A percentile compares a stretch with the other conserved stretches of the same genome.
Evolutionary conservation across 2,797 vertebrate species (phyloP).

Genomic region (Xyrichtys novacula): DNA sequence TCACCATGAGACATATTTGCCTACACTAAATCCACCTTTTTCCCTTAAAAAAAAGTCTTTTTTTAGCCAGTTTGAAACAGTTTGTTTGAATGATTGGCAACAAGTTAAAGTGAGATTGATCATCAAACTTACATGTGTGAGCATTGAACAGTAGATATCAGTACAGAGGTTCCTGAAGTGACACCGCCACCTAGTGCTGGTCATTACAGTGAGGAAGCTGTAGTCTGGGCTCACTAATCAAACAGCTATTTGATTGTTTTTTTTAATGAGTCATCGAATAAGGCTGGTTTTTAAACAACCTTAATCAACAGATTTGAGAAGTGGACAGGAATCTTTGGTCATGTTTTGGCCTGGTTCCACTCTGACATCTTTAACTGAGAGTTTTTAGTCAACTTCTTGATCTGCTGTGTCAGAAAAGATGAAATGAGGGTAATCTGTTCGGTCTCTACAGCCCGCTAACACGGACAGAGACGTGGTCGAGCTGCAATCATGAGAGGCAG

Average conservation of each 20-base stretch:
- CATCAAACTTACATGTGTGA: background rate
- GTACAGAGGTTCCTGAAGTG: slow-evolving; percentile 1
- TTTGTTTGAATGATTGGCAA: too few species aligned
- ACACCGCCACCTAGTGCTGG: slow-evolving; percentile 3
- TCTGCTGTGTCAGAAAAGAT: background rate
- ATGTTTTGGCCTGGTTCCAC: too few species aligned
- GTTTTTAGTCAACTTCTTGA: too few species aligned
- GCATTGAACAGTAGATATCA: background rate
- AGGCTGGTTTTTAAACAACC: background rate
- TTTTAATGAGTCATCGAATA: background rate
- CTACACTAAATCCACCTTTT: too few species aligned
- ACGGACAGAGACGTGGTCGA: background rate
- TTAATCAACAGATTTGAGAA: too few species aligned
- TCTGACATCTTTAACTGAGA: background rate
- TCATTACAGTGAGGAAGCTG: background rate
- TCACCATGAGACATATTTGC: too few species aligned
- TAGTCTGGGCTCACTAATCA: background rate
- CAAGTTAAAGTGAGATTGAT: background rate
- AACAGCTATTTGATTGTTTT: background rate
- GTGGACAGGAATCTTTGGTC: too few species aligned
- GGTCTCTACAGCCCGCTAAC: background rate
- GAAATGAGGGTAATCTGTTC: background rate
- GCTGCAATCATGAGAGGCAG: background rate
- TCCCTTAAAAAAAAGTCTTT: too few species aligned
- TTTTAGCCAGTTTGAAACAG: too few species aligned